Evolutionary conservation across 2,888 invertebrate genomes (phyloP), one percentile per base, ranked within the genome.

Genomic region (Dasypolia templi): DNA sequence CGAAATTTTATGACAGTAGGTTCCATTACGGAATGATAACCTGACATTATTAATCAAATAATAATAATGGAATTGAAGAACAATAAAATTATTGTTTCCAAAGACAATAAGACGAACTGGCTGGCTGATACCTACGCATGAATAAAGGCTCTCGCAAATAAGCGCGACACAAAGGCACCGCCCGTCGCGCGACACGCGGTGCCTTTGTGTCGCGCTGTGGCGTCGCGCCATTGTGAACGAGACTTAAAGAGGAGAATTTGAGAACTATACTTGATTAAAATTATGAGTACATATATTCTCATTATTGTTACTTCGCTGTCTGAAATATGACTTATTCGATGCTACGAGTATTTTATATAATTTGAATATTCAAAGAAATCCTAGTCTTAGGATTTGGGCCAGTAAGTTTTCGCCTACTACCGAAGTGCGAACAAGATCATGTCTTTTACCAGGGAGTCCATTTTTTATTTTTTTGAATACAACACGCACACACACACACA

Each of bases 1-100:
- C n/a, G 2, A 59, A 59, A 39, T 22, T 42, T 32, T 19, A 39
- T 17, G 14, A 49, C 6, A 29, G 22, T 32, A 49, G n/a, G n/a
- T n/a, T n/a, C 35, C 35, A n/a, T 35, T 49, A 26, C 32, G 14
- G 46, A 65, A 51, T 65, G 49, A 51, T 81, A 59, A 62, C 29
- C n/a, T 51, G 65, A 39, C 44, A 55, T 75, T 55, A 56, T 55
- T 32, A 39, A 62, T 75, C 14, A 46, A 64, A 59, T 64, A 73
- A 46, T 46, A 72, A 55, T 55, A 65, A 75, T 61, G 58, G 32
- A 62, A 44, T 56, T 39, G 35, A 80, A 44, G 49, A 55, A 66
- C 61, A 77, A 75, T 81, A 56, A 14, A 44, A 17, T 73, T 55
- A 75, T 66, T 77, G 61, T 81, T 56, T 39, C 4, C 51, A 19